phyloP scores from a whole-genome alignment of 2,888 invertebrate genomes.

The Oscheius onirici region DNA sequence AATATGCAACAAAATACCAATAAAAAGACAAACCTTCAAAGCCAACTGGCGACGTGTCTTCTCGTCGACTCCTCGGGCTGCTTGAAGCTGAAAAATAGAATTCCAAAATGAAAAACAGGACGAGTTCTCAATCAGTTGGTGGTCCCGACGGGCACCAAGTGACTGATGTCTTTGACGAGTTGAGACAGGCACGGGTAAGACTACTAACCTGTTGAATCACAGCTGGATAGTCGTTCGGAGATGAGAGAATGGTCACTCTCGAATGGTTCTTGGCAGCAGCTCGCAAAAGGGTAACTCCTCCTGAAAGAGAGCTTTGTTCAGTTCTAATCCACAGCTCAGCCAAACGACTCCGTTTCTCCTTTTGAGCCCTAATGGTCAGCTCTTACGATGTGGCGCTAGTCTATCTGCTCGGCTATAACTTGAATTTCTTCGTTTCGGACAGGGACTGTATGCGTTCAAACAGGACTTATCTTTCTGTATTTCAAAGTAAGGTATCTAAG shows the following conservation, averaged over 20 bases:
- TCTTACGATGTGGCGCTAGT: no score
- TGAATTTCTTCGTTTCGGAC: no score
- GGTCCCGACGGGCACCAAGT: background rate
- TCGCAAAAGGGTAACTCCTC: slow-evolving; percentile 88
- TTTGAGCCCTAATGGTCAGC: background rate
- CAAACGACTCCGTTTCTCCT: background rate
- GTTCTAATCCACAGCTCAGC: no score
- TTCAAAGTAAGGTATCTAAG: no score
- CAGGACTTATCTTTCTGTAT: no score
- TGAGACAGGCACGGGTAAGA: background rate
- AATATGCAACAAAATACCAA: background rate
- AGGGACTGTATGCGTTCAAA: no score
- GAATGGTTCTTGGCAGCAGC: slow-evolving; percentile 97
- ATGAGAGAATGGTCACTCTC: slow-evolving; percentile 91
- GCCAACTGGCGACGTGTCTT: slow-evolving; percentile 81
- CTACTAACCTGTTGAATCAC: slow-evolving; percentile 57
- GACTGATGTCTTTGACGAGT: background rate
- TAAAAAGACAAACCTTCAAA: slow-evolving; percentile 71
- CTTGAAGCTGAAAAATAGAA: slow-evolving; percentile 74
- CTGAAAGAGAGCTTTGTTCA: slow-evolving; percentile 40
- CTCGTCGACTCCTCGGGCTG: slow-evolving; percentile 72
- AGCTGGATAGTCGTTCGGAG: slow-evolving; percentile 85
- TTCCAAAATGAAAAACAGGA: background rate
- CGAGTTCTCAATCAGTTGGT: slow-evolving; percentile 11
- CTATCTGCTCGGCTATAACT: no score